phyloP scores from a whole-genome alignment of 2,888 invertebrate genomes.

The Synergus umbraculus region DNA sequence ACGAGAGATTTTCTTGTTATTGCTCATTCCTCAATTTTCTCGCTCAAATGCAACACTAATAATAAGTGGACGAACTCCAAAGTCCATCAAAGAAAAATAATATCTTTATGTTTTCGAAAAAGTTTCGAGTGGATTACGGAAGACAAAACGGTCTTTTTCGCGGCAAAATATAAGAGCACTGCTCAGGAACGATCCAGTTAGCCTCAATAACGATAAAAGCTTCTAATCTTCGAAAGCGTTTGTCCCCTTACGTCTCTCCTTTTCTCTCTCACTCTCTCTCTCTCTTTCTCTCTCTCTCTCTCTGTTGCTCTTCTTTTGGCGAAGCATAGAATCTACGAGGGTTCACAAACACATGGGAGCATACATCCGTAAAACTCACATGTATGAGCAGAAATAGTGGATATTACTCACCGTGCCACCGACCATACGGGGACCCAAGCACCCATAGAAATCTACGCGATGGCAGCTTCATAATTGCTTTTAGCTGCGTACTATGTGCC shows the following conservation, averaged over 20 bases:
- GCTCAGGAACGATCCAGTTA: slow-evolving; percentile 23
- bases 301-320: slow-evolving; percentile 31
- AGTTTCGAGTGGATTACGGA: neutral
- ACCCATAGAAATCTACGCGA: slow-evolving; percentile 61
- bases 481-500: slow-evolving; percentile 64
- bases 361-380: slow-evolving; percentile 46
- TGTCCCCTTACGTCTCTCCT: slow-evolving; percentile 26
- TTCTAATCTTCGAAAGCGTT: slow-evolving; percentile 35
- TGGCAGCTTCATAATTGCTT: slow-evolving; percentile 69
- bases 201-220: slow-evolving; percentile 38
- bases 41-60: too few relatives aligned
- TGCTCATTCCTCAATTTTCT: too few relatives aligned
- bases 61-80: too few relatives aligned
- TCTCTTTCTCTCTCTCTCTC: slow-evolving; percentile 25
- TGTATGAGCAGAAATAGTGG: slow-evolving; percentile 47
- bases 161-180: neutral
- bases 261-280: slow-evolving; percentile 18
- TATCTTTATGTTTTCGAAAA: neutral
- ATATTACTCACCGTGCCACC: slow-evolving; percentile 58
- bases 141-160: neutral
- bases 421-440: slow-evolving; percentile 50
- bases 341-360: slow-evolving; percentile 42
- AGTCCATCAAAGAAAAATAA: too few relatives aligned
- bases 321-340: slow-evolving; percentile 28
- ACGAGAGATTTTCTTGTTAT: too few relatives aligned